Conservation (phyloP, 2,888 invertebrate genomes). For the Acanthoscelides obtectus region DNA sequence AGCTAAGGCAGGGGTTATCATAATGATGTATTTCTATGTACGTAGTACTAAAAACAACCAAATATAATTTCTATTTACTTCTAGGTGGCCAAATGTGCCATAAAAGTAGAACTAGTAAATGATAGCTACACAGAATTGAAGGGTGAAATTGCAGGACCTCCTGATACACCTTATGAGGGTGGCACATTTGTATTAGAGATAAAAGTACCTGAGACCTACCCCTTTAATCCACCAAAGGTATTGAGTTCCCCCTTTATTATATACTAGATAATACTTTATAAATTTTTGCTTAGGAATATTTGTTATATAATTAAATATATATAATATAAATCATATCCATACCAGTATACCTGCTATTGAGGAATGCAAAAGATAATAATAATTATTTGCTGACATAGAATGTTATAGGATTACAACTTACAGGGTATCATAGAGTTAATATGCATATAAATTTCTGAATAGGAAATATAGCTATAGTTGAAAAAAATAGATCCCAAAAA, state of each 20-base stretch:
- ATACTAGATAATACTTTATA: not conserved
- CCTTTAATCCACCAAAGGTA: conserved; percentile 99
- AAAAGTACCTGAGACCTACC: conserved; percentile 97
- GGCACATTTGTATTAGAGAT: conserved; percentile 93
- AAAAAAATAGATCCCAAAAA: too few species aligned
- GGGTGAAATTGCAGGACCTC: conserved; percentile 96
- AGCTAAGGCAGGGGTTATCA: conserved; percentile 11
- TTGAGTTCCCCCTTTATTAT: conserved; percentile 12
- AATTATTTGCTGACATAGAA: not conserved
- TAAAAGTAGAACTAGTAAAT: conserved; percentile 84
- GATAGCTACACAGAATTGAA: conserved; percentile 88
- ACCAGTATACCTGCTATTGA: too few species aligned
- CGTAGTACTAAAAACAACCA: conserved; percentile 10
- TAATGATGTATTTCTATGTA: conserved; percentile 3
- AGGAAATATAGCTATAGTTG: too few species aligned
- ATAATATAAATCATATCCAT: conserved; percentile 4
- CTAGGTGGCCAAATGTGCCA: conserved; percentile 80
- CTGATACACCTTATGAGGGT: conserved; percentile 97
- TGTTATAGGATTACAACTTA: not conserved
- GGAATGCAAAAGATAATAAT: not conserved
- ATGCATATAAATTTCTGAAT: too few species aligned
- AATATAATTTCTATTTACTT: conserved; percentile 25
- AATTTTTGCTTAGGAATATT: not conserved
- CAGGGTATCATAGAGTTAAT: too few species aligned
- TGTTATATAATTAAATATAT: not conserved